Percentiles rank a stretch among this genome's conserved stretches.
Conservation (phyloP, 2,888 invertebrate genomes). For the Tenthredo livida region DNA sequence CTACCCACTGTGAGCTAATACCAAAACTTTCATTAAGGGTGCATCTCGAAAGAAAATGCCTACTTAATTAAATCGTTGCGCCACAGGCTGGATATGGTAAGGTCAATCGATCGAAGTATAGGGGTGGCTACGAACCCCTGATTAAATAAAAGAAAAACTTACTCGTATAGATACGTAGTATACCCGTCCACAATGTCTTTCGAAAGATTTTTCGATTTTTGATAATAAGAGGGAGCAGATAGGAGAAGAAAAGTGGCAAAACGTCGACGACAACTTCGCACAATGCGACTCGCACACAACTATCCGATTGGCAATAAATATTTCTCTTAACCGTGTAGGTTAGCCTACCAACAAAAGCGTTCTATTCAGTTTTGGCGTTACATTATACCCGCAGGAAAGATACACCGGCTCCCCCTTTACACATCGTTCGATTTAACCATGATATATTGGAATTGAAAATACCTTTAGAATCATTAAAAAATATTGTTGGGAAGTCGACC, state of each 20-base stretch:
- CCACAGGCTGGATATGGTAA: not conserved
- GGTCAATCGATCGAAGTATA: constrained; percentile 5
- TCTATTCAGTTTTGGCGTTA: constrained; percentile 69
- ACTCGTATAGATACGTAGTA: not conserved
- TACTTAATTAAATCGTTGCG: constrained; percentile 42
- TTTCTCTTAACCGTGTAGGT: constrained; percentile 71
- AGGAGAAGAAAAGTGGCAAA: constrained; percentile 14
- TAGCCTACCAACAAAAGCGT: constrained; percentile 69
- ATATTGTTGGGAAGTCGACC: constrained; percentile 54
- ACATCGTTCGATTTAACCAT: constrained; percentile 57
- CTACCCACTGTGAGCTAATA: constrained; percentile 50
- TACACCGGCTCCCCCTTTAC: constrained; percentile 30
- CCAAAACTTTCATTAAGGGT: constrained; percentile 53
- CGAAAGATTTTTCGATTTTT: not conserved
- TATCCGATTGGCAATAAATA: constrained; percentile 74
- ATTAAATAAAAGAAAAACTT: not conserved
- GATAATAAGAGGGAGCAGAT: not conserved
- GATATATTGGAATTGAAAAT: constrained; percentile 74
- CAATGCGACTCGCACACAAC: constrained; percentile 57
- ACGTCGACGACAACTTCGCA: constrained; percentile 29
- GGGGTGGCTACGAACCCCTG: not conserved
- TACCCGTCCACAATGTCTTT: not conserved
- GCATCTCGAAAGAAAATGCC: constrained; percentile 37
- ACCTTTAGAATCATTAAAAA: constrained; percentile 65
- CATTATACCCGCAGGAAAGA: constrained; percentile 49